These are phyloP conservation scores for Furcifer pardalis DNA, from an alignment of 2,797 vertebrate species.

Conservation along the genomic window DNA sequence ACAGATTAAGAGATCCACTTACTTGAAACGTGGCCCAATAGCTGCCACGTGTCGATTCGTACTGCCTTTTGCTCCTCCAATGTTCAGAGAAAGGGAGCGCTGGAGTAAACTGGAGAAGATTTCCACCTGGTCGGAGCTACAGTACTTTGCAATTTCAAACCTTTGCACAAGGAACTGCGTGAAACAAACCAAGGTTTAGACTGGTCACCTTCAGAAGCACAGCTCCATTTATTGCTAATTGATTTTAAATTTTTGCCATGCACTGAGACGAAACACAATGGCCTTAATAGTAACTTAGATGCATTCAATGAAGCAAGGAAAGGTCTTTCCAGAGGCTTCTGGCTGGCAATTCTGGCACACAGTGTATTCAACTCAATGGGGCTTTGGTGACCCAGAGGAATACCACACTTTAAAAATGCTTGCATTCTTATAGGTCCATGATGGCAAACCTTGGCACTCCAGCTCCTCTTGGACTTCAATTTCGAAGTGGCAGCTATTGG, in stretches of 20 bases:
- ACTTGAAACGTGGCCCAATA: constrained; percentile 96
- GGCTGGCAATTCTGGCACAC: not conserved
- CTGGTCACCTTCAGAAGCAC: no score
- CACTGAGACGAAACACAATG: not conserved
- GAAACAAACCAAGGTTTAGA: not conserved
- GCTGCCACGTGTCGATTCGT: constrained; percentile 95
- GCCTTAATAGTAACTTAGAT: no score
- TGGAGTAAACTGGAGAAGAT: constrained; percentile 94
- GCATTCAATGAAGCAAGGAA: not conserved
- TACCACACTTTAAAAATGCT: not conserved
- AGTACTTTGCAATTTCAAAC: constrained; percentile 98
- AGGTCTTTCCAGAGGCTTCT: not conserved
- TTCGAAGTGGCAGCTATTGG: no score
- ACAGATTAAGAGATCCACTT: constrained; percentile 19
- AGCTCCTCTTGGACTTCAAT: no score
- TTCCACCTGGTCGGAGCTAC: constrained; percentile 97
- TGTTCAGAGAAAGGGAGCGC: constrained; percentile 90
- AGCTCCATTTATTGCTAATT: no score
- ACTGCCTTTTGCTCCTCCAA: constrained; percentile 86
- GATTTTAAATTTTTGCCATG: not conserved
- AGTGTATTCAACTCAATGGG: no score
- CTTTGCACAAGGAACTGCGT: constrained; percentile 92
- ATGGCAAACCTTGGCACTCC: no score
- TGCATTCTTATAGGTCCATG: not conserved
- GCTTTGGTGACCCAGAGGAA: not conserved